Conservation (phyloP, 23 tunicate species). For the Trididemnum miniatum region DNA sequence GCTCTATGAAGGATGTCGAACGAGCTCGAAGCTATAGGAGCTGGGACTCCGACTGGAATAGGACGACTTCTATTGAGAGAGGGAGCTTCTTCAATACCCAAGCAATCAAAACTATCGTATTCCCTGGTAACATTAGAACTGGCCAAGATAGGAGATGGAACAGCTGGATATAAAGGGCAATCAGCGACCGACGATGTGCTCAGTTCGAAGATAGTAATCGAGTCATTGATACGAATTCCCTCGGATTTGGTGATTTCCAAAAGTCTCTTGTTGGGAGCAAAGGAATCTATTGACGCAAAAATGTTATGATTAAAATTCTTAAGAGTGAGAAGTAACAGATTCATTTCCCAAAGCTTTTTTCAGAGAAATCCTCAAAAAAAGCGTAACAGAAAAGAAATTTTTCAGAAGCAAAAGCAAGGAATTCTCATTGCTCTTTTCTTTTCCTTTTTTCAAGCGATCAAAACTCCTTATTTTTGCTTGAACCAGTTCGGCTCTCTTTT, state of each 20-base stretch:
- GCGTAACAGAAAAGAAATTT: too few species aligned
- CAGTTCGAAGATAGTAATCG: slow-evolving; percentile 15
- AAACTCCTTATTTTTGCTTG: too few species aligned
- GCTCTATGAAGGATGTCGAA: slow-evolving; percentile 1
- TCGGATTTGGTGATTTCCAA: not conserved
- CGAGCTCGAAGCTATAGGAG: not conserved
- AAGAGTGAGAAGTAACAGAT: too few species aligned
- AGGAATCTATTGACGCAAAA: too few species aligned
- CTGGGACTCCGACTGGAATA: not conserved
- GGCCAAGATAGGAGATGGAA: slow-evolving; percentile 1
- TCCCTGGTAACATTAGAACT: not conserved
- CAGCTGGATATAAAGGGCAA: not conserved
- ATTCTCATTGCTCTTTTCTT: too few species aligned
- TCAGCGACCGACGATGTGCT: not conserved
- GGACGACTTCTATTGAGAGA: not conserved
- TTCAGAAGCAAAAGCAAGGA: too few species aligned
- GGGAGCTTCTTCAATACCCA: not conserved
- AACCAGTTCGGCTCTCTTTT: too few species aligned
- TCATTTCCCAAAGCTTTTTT: too few species aligned
- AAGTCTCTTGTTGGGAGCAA: not conserved
- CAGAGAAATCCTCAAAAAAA: too few species aligned
- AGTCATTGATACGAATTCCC: not conserved
- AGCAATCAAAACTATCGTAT: slow-evolving; percentile 4
- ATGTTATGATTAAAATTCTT: too few species aligned
- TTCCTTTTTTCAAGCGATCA: too few species aligned